Evolutionary conservation across 1,140 invertebrate species (phyloP).

Genomic region (Trinorchestia longiramus): DNA sequence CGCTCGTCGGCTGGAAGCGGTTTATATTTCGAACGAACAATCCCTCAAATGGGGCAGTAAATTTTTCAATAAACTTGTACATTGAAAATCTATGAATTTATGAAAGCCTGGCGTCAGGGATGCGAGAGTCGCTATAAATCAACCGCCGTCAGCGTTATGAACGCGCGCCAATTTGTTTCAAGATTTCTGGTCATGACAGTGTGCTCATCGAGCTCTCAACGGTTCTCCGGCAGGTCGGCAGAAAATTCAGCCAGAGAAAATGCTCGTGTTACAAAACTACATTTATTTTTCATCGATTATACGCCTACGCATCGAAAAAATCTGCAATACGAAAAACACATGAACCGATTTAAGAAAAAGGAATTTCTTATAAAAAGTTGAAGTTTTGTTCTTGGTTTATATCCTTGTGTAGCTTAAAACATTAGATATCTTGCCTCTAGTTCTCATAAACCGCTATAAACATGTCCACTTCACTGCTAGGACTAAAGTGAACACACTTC

Average conservation of each 20-base stretch:
- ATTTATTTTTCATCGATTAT: neutral
- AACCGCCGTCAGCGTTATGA: neutral
- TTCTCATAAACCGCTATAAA: too few species aligned
- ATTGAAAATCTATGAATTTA: conserved; percentile 11
- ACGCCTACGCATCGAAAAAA: neutral
- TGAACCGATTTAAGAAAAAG: neutral
- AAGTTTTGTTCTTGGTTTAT: neutral
- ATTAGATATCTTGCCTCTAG: too few species aligned
- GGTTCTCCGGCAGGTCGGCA: neutral
- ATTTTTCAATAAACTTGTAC: neutral
- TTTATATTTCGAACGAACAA: neutral
- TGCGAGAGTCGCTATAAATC: neutral
- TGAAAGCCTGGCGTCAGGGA: neutral
- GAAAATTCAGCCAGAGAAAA: neutral
- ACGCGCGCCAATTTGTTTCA: neutral
- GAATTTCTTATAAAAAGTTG: neutral
- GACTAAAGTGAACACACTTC: too few species aligned
- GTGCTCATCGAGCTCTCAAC: neutral
- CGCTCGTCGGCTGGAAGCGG: neutral
- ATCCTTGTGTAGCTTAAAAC: too few species aligned
- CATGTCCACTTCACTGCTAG: too few species aligned
- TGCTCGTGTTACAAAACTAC: neutral
- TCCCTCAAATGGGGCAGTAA: neutral
- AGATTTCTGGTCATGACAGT: neutral
- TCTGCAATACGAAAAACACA: too few species aligned